Evolutionary conservation across 2,888 invertebrate genomes (phyloP).

Genomic region (Cantharis lateralis): DNA sequence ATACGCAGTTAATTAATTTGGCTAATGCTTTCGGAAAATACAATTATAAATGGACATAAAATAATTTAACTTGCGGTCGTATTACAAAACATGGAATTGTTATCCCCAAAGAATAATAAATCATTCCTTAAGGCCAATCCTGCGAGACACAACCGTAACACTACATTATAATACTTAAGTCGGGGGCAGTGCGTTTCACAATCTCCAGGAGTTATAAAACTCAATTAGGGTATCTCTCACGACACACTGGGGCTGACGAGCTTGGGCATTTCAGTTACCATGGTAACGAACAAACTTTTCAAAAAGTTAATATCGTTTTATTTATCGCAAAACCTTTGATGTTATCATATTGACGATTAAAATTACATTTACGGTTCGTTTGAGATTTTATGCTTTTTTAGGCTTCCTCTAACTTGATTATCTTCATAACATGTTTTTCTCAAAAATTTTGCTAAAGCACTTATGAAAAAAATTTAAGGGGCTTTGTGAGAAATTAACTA

Average conservation of each 20-base stretch:
- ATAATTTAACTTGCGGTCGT: neutral
- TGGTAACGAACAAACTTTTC: constrained; percentile 27
- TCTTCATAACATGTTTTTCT: neutral
- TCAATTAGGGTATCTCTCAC: constrained; percentile 30
- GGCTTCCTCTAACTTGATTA: neutral
- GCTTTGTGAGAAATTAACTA: neutral
- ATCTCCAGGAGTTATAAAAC: constrained; percentile 34
- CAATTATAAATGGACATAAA: neutral
- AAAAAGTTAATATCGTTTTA: constrained; percentile 25
- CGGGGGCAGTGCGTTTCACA: constrained; percentile 28
- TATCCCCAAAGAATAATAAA: constrained; percentile 21
- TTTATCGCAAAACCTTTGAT: constrained; percentile 20
- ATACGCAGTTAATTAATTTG: neutral
- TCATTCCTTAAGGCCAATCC: constrained; percentile 32
- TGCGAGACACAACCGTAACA: constrained; percentile 37
- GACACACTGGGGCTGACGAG: constrained; percentile 17
- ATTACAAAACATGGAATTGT: constrained; percentile 9
- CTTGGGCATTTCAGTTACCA: constrained; percentile 28
- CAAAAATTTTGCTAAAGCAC: neutral
- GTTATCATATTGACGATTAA: neutral
- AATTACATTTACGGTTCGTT: neutral
- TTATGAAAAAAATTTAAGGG: neutral
- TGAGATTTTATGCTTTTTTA: neutral
- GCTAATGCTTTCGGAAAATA: neutral
- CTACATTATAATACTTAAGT: constrained; percentile 41